Conservation (phyloP, 1,140 invertebrate genomes). For the Melanaphis sacchari region DNA sequence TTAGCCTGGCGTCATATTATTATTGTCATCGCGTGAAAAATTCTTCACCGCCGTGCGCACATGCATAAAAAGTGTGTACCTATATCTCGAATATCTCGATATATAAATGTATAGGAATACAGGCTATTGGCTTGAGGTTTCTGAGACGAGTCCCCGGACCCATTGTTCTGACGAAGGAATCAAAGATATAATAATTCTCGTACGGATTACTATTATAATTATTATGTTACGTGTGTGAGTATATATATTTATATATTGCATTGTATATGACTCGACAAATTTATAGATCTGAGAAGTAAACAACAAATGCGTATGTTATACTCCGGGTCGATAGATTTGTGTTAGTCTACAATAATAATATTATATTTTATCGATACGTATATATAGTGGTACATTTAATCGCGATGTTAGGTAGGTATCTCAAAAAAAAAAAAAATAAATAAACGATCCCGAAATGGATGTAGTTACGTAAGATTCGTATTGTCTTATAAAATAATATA, state of each 20-base stretch:
- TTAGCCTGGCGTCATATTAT: neutral
- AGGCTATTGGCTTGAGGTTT: neutral
- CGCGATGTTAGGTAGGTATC: neutral
- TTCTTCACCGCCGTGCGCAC: neutral
- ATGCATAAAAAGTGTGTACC: neutral
- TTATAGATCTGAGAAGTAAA: neutral
- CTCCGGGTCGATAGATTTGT: neutral
- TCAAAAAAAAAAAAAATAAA: neutral
- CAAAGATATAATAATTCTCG: slow-evolving; percentile 21
- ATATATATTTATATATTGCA: neutral
- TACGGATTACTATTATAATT: neutral
- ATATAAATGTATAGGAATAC: too few species aligned
- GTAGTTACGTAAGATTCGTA: neutral
- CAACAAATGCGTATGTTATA: neutral
- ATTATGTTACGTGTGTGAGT: neutral
- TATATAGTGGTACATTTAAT: neutral
- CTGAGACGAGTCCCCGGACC: neutral
- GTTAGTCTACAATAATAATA: neutral
- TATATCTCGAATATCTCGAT: too few species aligned
- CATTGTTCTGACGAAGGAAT: slow-evolving; percentile 30
- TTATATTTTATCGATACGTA: neutral
- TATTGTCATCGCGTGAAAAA: slow-evolving; percentile 29
- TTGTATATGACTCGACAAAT: slow-evolving; percentile 16
- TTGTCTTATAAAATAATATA: neutral
- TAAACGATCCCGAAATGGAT: neutral